phyloP scores from a whole-genome alignment of 2,888 invertebrate genomes.

The Cybosia mesomella region DNA sequence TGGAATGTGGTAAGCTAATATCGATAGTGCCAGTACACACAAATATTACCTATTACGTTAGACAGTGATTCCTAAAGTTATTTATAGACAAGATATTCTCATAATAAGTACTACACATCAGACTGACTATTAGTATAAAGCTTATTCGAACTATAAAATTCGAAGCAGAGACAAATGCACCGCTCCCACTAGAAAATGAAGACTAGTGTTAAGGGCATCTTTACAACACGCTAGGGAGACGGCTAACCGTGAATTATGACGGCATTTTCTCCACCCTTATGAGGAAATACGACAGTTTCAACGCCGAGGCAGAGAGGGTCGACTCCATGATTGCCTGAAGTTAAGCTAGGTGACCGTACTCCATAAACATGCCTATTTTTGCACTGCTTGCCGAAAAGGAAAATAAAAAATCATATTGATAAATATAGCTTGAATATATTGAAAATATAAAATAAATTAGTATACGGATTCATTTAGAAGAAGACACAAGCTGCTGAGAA shows the following conservation, averaged over 20 bases:
- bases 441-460: no score
- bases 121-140: slow-evolving; percentile 27
- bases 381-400: slow-evolving; percentile 33
- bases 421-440: neutral
- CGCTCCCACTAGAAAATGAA: slow-evolving; percentile 79
- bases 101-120: slow-evolving; percentile 21
- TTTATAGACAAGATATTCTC: neutral
- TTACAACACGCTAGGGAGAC: slow-evolving; percentile 83
- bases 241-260: slow-evolving; percentile 84
- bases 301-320: slow-evolving; percentile 70
- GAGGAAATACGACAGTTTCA: slow-evolving; percentile 85
- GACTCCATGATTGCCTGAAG: slow-evolving; percentile 77
- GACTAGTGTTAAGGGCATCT: slow-evolving; percentile 86
- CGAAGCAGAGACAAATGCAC: slow-evolving; percentile 66
- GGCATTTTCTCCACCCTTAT: slow-evolving; percentile 84
- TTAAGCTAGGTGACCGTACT: slow-evolving; percentile 65
- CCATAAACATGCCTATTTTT: slow-evolving; percentile 53
- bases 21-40: no score
- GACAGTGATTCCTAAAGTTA: no score
- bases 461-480: no score
- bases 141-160: slow-evolving; percentile 55
- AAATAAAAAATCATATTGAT: slow-evolving; percentile 32
- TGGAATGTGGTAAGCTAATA: no score
- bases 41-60: no score
- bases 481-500: no score